phyloP scores from a whole-genome alignment of 2,888 invertebrate species.

The Petrolisthes cinctipes region DNA sequence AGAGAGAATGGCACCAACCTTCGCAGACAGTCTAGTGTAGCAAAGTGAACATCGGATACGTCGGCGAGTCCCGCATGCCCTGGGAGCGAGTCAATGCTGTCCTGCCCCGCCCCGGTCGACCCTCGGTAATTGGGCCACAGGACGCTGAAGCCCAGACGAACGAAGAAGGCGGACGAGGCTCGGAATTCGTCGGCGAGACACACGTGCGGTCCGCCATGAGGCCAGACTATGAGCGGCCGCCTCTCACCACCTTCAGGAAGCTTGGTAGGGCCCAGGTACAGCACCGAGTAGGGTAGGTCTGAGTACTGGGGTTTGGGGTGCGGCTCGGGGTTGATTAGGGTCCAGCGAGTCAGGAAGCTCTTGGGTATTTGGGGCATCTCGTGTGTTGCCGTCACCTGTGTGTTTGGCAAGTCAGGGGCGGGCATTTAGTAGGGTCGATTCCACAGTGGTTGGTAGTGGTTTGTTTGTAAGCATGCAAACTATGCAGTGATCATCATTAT shows the following conservation, averaged over 20 bases:
- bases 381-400: too few relatives aligned
- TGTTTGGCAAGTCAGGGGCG: too few relatives aligned
- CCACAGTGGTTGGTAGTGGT: too few relatives aligned
- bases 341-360: conserved; percentile 5
- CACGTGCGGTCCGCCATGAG: conserved; percentile 88
- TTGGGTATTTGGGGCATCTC: too few relatives aligned
- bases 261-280: conserved; percentile 76
- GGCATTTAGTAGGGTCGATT: too few relatives aligned
- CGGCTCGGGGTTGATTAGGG: conserved; percentile 17
- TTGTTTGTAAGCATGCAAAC: too few relatives aligned
- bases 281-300: conserved; percentile 69
- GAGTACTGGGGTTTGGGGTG: conserved; percentile 45
- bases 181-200: conserved; percentile 77
- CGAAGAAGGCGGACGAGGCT: conserved; percentile 76
- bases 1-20: too few relatives aligned
- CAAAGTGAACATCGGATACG: conserved; percentile 82
- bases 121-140: conserved; percentile 83
- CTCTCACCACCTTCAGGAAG: conserved; percentile 67
- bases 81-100: conserved; percentile 78
- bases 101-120: conserved; percentile 83
- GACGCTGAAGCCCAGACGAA: conserved; percentile 77
- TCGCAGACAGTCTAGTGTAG: conserved; percentile 75
- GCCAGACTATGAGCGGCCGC: conserved; percentile 80
- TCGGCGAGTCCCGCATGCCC: conserved; percentile 83
- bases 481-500: too few relatives aligned